Evolutionary conservation across 2,888 invertebrate genomes (phyloP).

Genomic region (Temnothorax unifasciatus): DNA sequence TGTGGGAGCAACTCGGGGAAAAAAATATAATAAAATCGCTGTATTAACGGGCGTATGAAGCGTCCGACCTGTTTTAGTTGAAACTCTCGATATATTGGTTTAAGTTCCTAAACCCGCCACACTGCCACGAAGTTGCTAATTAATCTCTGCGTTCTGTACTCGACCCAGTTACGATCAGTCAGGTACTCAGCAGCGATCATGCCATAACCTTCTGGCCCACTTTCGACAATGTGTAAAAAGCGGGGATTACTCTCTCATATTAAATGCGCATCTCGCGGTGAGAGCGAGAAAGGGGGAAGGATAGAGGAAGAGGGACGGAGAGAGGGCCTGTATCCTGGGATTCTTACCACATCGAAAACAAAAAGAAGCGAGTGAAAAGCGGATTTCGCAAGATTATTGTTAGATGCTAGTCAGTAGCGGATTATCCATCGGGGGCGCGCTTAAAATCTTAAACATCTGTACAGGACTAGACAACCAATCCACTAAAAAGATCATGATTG

Average conservation of each 20-base stretch:
- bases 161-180: conserved; percentile 30
- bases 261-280: conserved; percentile 12
- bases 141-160: conserved; percentile 15
- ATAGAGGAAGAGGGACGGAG: not conserved
- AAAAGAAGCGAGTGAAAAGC: conserved; percentile 32
- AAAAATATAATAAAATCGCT: not conserved
- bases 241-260: conserved; percentile 29
- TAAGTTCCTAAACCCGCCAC: conserved; percentile 34
- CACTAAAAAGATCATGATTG: not conserved
- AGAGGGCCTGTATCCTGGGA: conserved; percentile 11
- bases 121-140: conserved; percentile 15
- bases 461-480: not conserved
- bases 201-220: conserved; percentile 27
- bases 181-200: conserved; percentile 17
- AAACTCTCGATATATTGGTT: conserved; percentile 26
- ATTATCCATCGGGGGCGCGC: not conserved
- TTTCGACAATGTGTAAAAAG: conserved; percentile 36
- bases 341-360: conserved; percentile 26
- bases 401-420: not conserved
- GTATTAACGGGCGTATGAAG: not conserved
- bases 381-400: conserved; percentile 39
- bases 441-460: not conserved
- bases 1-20: not conserved
- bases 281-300: not conserved
- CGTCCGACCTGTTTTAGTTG: conserved; percentile 8